phyloP scores from a whole-genome alignment of 2,113 vertebrate species.

The Pitta sordida region DNA sequence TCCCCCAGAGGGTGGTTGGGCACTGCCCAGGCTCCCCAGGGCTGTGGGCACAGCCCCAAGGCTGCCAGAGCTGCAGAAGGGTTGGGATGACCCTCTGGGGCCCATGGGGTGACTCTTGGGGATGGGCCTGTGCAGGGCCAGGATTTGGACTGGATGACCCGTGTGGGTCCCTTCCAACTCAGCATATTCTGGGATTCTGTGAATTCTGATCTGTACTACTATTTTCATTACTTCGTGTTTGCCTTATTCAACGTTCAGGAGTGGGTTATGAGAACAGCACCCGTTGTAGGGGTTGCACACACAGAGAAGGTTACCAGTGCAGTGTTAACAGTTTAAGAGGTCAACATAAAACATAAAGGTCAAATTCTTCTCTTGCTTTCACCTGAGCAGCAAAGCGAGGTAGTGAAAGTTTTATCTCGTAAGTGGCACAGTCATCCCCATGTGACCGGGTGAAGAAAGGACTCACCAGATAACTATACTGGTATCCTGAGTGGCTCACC shows the following conservation, averaged over 20 bases:
- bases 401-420: neutral
- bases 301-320: fast-evolving
- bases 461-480: conserved; percentile 32
- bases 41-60: neutral
- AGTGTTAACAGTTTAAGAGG: neutral
- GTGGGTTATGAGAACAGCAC: neutral
- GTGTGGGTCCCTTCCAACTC: neutral
- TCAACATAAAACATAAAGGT: neutral
- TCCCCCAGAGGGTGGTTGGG: neutral
- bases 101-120: neutral
- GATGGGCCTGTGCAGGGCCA: neutral
- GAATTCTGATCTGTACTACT: fast-evolving
- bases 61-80: neutral
- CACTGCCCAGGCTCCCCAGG: neutral
- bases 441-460: conserved; percentile 21
- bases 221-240: fast-evolving
- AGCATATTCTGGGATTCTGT: too few relatives aligned
- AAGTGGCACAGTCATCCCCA: neutral
- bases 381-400: neutral
- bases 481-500: neutral
- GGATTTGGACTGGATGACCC: neutral
- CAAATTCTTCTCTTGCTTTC: conserved; percentile 1
- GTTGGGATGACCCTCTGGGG: neutral
- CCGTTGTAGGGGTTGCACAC: neutral
- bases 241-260: fast-evolving